These are phyloP conservation scores for Aegotheles bennettii DNA, from an alignment of 2,113 vertebrate genomes.

Conservation along the genomic window DNA sequence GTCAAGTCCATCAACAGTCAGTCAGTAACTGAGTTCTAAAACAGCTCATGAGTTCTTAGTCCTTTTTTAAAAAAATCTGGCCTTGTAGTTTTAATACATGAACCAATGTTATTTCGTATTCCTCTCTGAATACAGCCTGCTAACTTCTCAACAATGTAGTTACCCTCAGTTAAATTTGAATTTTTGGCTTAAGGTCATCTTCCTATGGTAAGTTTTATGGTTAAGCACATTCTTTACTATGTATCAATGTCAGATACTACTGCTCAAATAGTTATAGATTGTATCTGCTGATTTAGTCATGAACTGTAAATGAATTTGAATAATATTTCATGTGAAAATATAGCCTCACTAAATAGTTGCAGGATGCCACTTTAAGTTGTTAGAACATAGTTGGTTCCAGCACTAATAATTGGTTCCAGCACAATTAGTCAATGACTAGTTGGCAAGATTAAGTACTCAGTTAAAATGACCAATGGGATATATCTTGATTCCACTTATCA, in stretches of 20 bases:
- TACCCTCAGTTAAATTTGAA: background rate
- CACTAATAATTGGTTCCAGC: background rate
- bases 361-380: background rate
- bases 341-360: background rate
- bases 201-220: background rate
- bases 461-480: background rate
- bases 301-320: background rate
- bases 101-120: background rate
- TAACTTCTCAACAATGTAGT: background rate
- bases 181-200: background rate
- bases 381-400: background rate
- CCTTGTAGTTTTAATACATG: background rate
- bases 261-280: background rate
- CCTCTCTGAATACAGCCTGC: background rate
- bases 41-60: background rate
- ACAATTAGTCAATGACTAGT: background rate
- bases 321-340: background rate
- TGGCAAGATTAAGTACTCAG: background rate
- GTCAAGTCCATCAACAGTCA: too few relatives aligned
- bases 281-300: background rate
- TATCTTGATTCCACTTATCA: background rate
- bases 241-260: background rate
- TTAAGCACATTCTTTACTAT: background rate
- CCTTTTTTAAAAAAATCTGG: background rate
- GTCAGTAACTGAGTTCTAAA: background rate